Evolutionary conservation across 64 coral and sea anemone genomes (phyloP).

Genomic region (Hydrozoanthus tunicans): DNA sequence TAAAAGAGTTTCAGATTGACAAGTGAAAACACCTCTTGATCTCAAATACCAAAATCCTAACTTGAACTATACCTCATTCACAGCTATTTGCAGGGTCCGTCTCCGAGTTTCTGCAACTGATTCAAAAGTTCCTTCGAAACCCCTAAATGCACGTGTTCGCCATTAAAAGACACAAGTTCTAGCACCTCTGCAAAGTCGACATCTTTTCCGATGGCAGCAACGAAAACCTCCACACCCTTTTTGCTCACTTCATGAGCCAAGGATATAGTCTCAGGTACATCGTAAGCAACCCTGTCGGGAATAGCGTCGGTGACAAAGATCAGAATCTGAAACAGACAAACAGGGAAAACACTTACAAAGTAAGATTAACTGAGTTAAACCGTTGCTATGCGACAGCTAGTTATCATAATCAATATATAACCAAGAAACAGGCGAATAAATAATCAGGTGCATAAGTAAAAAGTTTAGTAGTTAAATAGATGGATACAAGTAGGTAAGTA

Average conservation of each 20-base stretch:
- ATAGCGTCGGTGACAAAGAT: background rate
- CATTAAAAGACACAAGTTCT: background rate
- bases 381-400: no score
- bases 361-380: no score
- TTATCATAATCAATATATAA: no score
- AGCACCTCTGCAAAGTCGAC: background rate
- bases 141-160: background rate
- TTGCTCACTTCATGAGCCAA: background rate
- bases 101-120: conserved; percentile 1
- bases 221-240: conserved; percentile 2
- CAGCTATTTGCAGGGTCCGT: background rate
- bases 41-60: no score
- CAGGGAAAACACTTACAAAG: background rate
- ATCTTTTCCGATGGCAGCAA: background rate
- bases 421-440: no score
- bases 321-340: background rate
- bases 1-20: no score
- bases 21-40: no score
- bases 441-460: no score
- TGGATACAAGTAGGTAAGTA: no score
- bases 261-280: background rate
- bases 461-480: no score
- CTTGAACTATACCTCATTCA: no score
- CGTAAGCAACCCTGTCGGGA: background rate
- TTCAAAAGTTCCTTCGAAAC: background rate